Evolutionary conservation across 2,113 vertebrate genomes (phyloP).

Genomic region (Alexandromys fortis): DNA sequence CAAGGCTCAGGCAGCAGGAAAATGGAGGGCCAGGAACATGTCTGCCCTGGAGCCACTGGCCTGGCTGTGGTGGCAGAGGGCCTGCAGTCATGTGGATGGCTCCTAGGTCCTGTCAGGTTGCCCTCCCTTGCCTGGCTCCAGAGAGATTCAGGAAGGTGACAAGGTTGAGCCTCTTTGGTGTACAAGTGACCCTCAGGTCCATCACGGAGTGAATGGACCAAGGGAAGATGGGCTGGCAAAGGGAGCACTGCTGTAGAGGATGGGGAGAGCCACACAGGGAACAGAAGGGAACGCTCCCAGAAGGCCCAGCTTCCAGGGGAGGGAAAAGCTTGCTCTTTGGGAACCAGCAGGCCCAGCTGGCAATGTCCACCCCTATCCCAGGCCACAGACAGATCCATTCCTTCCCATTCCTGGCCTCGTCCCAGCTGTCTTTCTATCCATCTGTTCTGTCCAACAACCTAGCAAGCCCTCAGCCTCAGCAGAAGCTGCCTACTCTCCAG

Average conservation of each 20-base stretch:
- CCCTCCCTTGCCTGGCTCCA: not conserved
- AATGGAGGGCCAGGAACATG: not conserved
- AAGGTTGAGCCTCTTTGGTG: rapidly evolving
- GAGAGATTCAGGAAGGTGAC: not conserved
- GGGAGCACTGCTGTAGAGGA: not conserved
- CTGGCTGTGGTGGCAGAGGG: not conserved
- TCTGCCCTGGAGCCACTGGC: not conserved
- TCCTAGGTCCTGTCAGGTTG: not conserved
- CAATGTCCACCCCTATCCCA: rapidly evolving
- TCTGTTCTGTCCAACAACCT: not conserved
- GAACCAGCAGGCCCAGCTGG: not conserved
- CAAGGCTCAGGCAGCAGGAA: not conserved
- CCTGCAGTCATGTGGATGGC: too few relatives aligned
- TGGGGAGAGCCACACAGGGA: not conserved
- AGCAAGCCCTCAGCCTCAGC: not conserved
- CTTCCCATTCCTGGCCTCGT: too few relatives aligned
- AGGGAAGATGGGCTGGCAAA: not conserved
- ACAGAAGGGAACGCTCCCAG: not conserved
- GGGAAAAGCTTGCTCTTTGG: not conserved
- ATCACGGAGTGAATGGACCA: not conserved
- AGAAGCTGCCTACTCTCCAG: not conserved
- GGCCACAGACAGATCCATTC: not conserved
- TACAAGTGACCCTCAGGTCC: not conserved
- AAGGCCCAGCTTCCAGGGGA: not conserved
- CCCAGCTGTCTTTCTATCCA: not conserved